Conservation (phyloP, 2,797 vertebrate species). For the Catostomus latipinnis region DNA sequence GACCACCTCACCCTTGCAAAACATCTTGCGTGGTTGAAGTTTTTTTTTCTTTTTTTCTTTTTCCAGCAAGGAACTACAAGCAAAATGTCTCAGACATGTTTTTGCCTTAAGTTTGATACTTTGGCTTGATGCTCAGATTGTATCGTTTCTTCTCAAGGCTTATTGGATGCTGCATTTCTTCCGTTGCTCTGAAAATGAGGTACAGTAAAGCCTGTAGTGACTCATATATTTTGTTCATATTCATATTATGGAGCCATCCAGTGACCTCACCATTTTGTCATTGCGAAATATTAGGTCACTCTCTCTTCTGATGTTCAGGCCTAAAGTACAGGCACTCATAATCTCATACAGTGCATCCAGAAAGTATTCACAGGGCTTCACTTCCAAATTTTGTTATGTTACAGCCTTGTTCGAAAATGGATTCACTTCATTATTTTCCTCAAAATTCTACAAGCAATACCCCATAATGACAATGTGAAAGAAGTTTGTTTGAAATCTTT, state of each 20-base stretch:
- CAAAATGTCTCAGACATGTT: not conserved
- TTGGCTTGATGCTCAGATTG: not conserved
- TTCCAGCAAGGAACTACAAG: not conserved
- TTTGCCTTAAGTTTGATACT: not conserved
- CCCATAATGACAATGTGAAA: too few species aligned
- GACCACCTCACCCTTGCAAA: too few species aligned
- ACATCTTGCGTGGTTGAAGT: not conserved
- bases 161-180: not conserved
- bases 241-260: conserved; percentile 9
- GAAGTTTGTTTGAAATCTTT: too few species aligned
- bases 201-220: not conserved
- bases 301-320: conserved; percentile 12
- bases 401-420: too few species aligned
- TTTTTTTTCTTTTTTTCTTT: not conserved
- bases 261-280: conserved; percentile 32
- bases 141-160: not conserved
- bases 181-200: not conserved
- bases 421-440: too few species aligned
- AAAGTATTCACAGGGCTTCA: too few species aligned
- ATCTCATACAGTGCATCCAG: not conserved
- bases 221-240: conserved; percentile 1
- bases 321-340: conserved; percentile 1
- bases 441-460: too few species aligned
- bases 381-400: too few species aligned
- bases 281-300: conserved; percentile 34